phyloP scores from a whole-genome alignment of 2,113 vertebrate species.

The Apistogramma diplotaenia region DNA sequence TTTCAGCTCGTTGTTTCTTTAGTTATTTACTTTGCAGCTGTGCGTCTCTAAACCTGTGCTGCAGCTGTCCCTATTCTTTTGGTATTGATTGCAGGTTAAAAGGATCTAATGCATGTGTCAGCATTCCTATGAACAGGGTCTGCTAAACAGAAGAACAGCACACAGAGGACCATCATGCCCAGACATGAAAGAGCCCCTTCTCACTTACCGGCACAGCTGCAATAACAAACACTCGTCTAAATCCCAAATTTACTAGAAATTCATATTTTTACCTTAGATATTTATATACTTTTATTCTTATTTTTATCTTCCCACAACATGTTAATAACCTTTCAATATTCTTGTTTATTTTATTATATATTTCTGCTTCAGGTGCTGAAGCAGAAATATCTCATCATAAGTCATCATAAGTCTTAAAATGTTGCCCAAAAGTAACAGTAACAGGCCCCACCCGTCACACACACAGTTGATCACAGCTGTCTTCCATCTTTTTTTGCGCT shows the following conservation, averaged over 20 bases:
- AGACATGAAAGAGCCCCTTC: background rate
- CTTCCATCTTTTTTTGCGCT: background rate
- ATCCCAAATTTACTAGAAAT: no score
- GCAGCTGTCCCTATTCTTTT: background rate
- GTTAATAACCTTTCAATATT: no score
- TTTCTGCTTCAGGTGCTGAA: no score
- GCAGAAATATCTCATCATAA: no score
- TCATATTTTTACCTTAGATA: no score
- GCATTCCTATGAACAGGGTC: background rate
- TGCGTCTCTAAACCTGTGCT: background rate
- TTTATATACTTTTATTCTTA: no score
- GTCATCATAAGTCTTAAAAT: no score
- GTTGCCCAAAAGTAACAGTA: background rate
- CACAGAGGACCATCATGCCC: background rate
- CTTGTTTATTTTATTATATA: no score
- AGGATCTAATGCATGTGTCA: rapidly evolving
- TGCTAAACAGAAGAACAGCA: background rate
- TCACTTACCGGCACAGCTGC: no score
- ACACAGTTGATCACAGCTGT: background rate
- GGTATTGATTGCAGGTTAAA: background rate
- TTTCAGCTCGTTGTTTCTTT: background rate
- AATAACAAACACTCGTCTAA: no score
- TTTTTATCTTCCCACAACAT: no score
- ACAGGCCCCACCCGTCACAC: background rate
- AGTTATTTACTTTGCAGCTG: background rate